Evolutionary conservation across 2,113 vertebrate genomes (phyloP), one percentile per base, ranked within the genome.

Genomic region (Emydocephalus ijimae): DNA sequence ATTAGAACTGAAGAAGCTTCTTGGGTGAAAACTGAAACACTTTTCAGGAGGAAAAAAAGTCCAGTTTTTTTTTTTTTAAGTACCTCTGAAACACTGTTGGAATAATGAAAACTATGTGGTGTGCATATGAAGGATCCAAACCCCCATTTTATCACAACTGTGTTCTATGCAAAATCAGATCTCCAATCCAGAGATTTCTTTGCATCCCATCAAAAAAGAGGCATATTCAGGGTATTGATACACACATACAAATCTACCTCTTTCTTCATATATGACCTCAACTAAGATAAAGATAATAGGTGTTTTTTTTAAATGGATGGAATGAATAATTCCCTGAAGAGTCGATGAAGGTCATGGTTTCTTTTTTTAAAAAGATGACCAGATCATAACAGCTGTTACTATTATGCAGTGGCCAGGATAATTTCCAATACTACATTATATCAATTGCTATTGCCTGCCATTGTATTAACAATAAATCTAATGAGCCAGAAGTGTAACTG

Each of bases 251-350:
- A 92, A n/a, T 34, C n/a, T 88, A 39, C 11, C 34, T 57, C 54
- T 21, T 57, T 56, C 96, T 96, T 96, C 94, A 94, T 92, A 87
- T 61, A 88, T 94, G 95, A 93, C 94, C 89, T 89, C 93, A 23
- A 87, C 48, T 57, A 45, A 93, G 74, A 95, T 64, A 50, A 92
- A 93, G 92, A 95, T 87, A 95, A 89, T n/a, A 6, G 64, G 64
- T 18, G 48, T 48, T 48, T 48, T 48, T 0, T 61, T 10, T 10
- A 90, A 89, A 87, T 24, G 7, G 48, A 95, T 94, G 91, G 94
- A 95, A 95, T 95, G 91, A 95, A 94, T 34, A 93, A 93, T 91
- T 95, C 96, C 96, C 95, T 95, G 95, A 97, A 98, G 97, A 97
- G 92, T 94, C 96, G 91, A 95, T 97, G 97, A 96, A 97, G 97